Base-by-base conservation (phyloP, 2,888 invertebrate genomes). In the Gastrophysa polygoni region DNA sequence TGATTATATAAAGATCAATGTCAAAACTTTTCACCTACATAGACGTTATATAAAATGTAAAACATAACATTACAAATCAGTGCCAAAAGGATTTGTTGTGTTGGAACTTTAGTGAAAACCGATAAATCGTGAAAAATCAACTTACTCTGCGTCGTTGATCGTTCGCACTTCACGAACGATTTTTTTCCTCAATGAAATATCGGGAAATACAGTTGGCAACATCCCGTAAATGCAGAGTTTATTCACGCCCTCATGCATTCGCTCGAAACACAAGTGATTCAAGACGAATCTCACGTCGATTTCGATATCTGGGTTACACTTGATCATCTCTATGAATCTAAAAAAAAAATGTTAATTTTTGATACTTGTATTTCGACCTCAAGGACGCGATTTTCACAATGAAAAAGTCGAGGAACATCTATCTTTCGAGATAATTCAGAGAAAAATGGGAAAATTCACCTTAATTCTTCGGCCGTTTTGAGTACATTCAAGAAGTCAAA, bases 221-320 rank as follows among this genome's bases (percentile, higher is more conserved):
- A 72, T 65, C 1, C 63, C 61, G 8, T 72, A 74, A 0, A 7
- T 7, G 0, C 67, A 64, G 21, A 75, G 70, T 28, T 65, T 59
- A 24, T 84, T 73, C 0, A 85, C 75, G 0, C 82, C 85, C 4
- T 74, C 73, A 71, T 85, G 85, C 80, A 80, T 80, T 11, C 85
- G 78, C 74, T 85, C 85, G 61, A 76, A 72, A 0, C 82, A 77
- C 51, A 84, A 75, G 7, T 85, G 80, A 1, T 81, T 80, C 75
- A 83, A 75, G 49, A 82, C 71, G 73, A 85, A 86, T 0, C 80
- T 77, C 0, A 85, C 81, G 66, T 84, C 82, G 68, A 83, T 80
- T 61, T 69, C 64, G 0, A 75, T 71, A 0, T 73, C 69, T 1
- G 78, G 75, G 1, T 57, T 38, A 57, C 75, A 6, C 21, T 54